Percentiles rank a stretch among this genome's conserved stretches.
Conservation (phyloP, 2,888 invertebrate genomes). For the Erannis defoliaria region DNA sequence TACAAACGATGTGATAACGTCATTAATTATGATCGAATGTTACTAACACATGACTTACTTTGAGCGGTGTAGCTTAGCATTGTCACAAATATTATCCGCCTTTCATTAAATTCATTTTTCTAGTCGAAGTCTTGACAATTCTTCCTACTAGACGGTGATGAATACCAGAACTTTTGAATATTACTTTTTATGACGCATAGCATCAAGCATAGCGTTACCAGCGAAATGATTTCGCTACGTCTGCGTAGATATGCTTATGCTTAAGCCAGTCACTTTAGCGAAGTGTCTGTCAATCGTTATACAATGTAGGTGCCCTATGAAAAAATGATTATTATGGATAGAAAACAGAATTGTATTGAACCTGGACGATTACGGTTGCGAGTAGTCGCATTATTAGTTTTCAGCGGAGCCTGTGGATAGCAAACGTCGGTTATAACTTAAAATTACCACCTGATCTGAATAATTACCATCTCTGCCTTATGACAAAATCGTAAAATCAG, state of each 20-base stretch:
- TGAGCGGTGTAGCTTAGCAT: too few relatives aligned
- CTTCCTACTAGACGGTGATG: constrained; percentile 12
- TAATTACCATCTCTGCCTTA: constrained; percentile 21
- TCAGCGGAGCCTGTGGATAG: constrained; percentile 52
- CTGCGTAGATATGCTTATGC: neutral
- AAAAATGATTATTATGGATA: too few relatives aligned
- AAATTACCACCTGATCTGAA: constrained; percentile 65
- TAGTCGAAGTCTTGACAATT: constrained; percentile 5
- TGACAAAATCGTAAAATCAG: constrained; percentile 32
- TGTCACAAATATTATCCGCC: neutral
- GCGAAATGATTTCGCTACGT: neutral
- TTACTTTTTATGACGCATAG: neutral
- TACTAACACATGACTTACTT: too few relatives aligned
- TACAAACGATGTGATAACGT: too few relatives aligned
- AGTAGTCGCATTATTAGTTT: constrained; percentile 58
- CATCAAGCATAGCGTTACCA: constrained; percentile 14
- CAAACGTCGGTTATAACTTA: constrained; percentile 59
- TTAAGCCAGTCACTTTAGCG: too few relatives aligned
- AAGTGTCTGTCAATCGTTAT: too few relatives aligned
- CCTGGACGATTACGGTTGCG: neutral
- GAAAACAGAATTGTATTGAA: neutral
- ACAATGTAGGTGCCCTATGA: too few relatives aligned
- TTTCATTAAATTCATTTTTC: neutral
- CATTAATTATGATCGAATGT: too few relatives aligned
- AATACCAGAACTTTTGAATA: constrained; percentile 17